phyloP scores from a whole-genome alignment of 2,797 vertebrate species.

The Sebastes minor region DNA sequence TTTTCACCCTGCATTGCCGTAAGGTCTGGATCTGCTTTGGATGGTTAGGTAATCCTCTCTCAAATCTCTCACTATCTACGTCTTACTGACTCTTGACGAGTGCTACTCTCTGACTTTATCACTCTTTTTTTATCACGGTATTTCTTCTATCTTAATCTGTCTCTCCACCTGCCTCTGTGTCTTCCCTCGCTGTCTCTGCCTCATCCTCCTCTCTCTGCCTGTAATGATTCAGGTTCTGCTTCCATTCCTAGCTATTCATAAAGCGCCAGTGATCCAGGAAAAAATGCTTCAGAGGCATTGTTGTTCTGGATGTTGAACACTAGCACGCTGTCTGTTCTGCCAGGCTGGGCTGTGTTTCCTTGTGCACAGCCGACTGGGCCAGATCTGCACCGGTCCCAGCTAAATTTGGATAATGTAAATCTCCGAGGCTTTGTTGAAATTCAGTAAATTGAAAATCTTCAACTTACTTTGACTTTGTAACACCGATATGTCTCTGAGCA shows the following conservation, averaged over 20 bases:
- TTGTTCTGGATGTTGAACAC: slow-evolving; percentile 45
- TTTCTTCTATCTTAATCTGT: not conserved
- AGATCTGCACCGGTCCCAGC: not conserved
- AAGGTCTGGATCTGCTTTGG: slow-evolving; percentile 11
- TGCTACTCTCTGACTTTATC: slow-evolving; percentile 25
- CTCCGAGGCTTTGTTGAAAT: not conserved
- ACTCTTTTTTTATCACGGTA: not conserved
- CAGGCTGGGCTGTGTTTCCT: slow-evolving; percentile 16
- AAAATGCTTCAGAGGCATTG: slow-evolving; percentile 32
- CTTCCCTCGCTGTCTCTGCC: not conserved
- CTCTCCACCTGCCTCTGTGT: not conserved
- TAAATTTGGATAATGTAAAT: slow-evolving; percentile 15
- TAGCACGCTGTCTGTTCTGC: slow-evolving; percentile 9
- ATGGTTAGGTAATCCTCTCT: slow-evolving; percentile 31
- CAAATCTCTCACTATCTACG: not conserved
- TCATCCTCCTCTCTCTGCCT: not conserved
- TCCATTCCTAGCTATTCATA: slow-evolving; percentile 32
- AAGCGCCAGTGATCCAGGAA: slow-evolving; percentile 40
- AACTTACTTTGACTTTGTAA: not conserved
- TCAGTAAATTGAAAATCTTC: not conserved
- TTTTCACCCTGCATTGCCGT: slow-evolving; percentile 8
- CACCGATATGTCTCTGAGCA: not conserved
- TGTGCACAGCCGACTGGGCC: slow-evolving; percentile 19
- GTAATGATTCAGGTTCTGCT: slow-evolving; percentile 36
- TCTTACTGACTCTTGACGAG: slow-evolving; percentile 30